Percentiles rank a stretch among this genome's conserved stretches.
Evolutionary conservation across 2,888 invertebrate genomes (phyloP).

Genomic region (Oasisia sp.): DNA sequence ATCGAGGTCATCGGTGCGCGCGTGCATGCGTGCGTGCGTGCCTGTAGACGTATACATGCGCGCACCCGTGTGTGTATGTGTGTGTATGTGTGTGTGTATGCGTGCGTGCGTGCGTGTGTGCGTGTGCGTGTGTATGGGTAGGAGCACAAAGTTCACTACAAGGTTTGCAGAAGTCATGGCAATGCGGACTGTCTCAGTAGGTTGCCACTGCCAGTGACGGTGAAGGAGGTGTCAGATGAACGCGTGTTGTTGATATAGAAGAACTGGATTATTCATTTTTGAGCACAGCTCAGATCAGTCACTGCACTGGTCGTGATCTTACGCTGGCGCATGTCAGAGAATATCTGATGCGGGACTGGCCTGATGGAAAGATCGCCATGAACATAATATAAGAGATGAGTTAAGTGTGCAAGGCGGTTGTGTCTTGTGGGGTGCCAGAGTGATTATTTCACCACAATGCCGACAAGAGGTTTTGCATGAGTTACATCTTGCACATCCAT

Average conservation of each 20-base stretch:
- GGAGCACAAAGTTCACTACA: not conserved
- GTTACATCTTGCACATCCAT: slow-evolving; percentile 48
- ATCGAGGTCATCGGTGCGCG: not conserved
- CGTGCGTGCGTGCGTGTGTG: not conserved
- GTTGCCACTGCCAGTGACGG: no score
- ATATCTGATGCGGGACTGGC: no score
- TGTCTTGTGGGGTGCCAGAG: slow-evolving; percentile 42
- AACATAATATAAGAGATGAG: no score
- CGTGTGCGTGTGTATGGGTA: not conserved
- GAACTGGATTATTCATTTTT: no score
- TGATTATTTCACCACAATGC: slow-evolving; percentile 45
- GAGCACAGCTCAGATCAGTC: no score
- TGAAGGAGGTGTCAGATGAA: no score
- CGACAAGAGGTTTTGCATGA: slow-evolving; percentile 38
- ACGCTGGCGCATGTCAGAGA: no score
- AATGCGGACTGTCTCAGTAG: no score
- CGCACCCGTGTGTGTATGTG: not conserved
- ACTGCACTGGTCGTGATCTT: no score
- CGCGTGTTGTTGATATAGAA: no score
- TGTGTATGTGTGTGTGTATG: not conserved
- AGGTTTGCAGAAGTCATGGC: no score
- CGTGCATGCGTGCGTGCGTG: not conserved
- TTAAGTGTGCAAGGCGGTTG: slow-evolving; percentile 31
- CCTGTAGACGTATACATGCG: not conserved
- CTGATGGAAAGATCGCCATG: no score